Evolutionary conservation across 2,888 invertebrate species (phyloP), one percentile per base, ranked within the genome.

Genomic region (Trimorus sp.): DNA sequence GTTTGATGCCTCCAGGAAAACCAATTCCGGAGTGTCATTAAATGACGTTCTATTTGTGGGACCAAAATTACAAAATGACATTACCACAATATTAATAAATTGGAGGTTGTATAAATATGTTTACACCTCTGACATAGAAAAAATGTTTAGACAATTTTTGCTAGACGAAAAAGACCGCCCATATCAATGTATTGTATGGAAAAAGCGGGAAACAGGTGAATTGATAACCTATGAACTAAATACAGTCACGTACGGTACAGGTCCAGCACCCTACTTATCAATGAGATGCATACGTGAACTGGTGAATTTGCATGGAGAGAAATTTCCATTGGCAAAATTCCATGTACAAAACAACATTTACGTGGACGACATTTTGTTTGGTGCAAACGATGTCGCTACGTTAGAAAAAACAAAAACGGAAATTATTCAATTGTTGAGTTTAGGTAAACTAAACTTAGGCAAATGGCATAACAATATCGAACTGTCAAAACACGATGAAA

Each of bases 201-300:
- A 36, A 26, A 9, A 54, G 1, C 36, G 3, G 7, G 7, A 36
- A 9, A 7, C 51, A 51, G 9, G 9, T 15, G 14, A 38, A 38
- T 6, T 40, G 8, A 1, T 3, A 38, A 40, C 59, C 7, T 59
- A 14, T 40, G 38, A 59, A 59, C 15, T 59, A 40, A 59, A 40
- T n/a, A 59, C 59, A 37, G 59, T 59, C 1, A 59, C 59, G 2
- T 40, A 59, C 42, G 59, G 56, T 36, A 56, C n/a, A n/a, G 56
- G 36, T 5, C 56, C 56, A 12, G 26, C 37, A 6, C 56, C 56
- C 5, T 56, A 12, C 37, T 11, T 56, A 26, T 2, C 56, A 9
- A 56, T 36, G 5, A 26, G 56, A 36, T 26, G 26, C 37, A 36
- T 40, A 6, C 3, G 7, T 4, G 59, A 38, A n/a, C 9, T 40